Conservation (phyloP, 1,140 invertebrate genomes). For the Drosophila ambigua region DNA sequence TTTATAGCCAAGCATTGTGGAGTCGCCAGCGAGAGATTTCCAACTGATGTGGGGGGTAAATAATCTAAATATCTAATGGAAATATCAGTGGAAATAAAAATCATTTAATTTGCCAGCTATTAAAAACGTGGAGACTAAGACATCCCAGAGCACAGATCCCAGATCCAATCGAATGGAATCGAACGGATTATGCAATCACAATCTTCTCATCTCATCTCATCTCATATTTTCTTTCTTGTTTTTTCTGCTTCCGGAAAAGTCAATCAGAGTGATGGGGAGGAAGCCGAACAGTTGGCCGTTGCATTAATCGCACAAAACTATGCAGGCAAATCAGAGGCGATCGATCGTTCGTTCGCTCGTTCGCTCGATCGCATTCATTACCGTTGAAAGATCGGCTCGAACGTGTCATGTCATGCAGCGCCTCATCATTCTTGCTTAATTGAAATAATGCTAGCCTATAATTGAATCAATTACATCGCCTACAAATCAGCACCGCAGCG, state of each 20-base stretch:
- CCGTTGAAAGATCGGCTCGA: constrained; percentile 39
- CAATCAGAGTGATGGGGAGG: constrained; percentile 50
- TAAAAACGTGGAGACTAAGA: too few species aligned
- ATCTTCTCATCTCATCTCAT: constrained; percentile 28
- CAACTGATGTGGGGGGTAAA: too few species aligned
- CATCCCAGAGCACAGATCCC: background rate
- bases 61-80: too few species aligned
- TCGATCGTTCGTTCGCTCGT: background rate
- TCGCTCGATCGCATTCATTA: constrained; percentile 39
- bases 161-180: constrained; percentile 6
- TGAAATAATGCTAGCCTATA: constrained; percentile 40
- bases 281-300: constrained; percentile 59
- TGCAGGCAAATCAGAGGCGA: constrained; percentile 46
- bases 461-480: constrained; percentile 48
- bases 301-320: constrained; percentile 50
- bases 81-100: background rate
- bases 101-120: constrained; percentile 5
- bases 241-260: constrained; percentile 61
- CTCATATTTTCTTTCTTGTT: too few species aligned
- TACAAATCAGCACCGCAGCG: constrained; percentile 22
- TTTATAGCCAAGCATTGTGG: too few species aligned
- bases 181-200: constrained; percentile 59
- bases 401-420: constrained; percentile 27
- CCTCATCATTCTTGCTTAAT: constrained; percentile 13
- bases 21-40: too few species aligned